Evolutionary conservation across 2,797 vertebrate genomes (phyloP).

Genomic region (Anguilla obscura): DNA sequence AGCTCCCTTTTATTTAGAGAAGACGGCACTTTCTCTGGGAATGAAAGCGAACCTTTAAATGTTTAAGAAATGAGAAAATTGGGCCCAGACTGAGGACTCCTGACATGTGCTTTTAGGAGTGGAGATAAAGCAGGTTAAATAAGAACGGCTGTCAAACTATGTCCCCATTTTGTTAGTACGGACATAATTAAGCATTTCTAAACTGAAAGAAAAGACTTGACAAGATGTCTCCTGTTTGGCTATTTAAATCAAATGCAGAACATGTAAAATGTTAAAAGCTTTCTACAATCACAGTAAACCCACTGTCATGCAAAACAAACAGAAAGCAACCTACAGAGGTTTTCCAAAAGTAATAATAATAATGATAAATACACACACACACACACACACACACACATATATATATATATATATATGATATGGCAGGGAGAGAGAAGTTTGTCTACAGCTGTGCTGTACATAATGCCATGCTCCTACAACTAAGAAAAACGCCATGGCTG

Average conservation of each 20-base stretch:
- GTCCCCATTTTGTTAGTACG: not conserved
- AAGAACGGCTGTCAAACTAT: not conserved
- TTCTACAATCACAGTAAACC: not conserved
- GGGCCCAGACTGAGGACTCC: not conserved
- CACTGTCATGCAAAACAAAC: not conserved
- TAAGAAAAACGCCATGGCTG: not conserved
- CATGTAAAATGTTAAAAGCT: not conserved
- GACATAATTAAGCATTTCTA: not conserved
- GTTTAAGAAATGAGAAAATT: not conserved
- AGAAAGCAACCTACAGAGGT: not conserved
- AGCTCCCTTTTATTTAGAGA: not conserved
- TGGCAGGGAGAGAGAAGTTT: no score
- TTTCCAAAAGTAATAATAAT: not conserved
- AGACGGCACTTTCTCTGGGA: not conserved
- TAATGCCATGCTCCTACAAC: not conserved
- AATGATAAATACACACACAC: not conserved
- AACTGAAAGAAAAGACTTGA: not conserved
- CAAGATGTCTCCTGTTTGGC: not conserved
- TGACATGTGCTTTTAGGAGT: not conserved
- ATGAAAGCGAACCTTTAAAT: not conserved
- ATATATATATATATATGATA: no score
- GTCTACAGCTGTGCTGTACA: not conserved
- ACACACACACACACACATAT: no score
- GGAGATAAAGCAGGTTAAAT: not conserved
- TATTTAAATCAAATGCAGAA: not conserved